These are phyloP conservation scores for Tympanuchus pallidicinctus DNA, from an alignment of 2,113 vertebrate genomes.

Conservation along the genomic window DNA sequence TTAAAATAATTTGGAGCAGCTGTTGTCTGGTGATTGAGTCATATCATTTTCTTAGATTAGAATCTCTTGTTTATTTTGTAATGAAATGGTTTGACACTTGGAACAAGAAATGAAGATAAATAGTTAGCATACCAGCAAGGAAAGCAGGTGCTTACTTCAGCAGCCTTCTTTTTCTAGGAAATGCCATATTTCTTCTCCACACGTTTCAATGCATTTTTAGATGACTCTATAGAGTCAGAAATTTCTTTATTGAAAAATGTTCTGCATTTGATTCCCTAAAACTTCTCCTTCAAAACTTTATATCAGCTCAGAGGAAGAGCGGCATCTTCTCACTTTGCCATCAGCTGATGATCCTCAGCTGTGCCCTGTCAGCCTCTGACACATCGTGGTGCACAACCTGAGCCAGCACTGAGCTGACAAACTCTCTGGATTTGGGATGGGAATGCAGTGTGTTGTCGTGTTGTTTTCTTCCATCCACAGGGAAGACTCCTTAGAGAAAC, in stretches of 20 bases:
- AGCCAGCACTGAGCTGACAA: neutral
- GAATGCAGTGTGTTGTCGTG: neutral
- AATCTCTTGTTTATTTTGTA: constrained; percentile 57
- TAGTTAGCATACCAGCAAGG: neutral
- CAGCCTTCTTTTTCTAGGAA: neutral
- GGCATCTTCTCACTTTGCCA: neutral
- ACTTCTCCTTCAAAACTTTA: neutral
- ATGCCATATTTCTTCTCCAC: neutral
- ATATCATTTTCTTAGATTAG: constrained; percentile 49
- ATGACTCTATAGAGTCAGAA: neutral
- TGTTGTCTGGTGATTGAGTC: constrained; percentile 14
- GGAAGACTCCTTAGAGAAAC: neutral
- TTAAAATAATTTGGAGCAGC: constrained; percentile 38
- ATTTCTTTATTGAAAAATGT: neutral
- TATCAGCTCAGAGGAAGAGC: neutral
- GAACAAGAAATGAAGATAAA: constrained; percentile 61
- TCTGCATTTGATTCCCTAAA: neutral
- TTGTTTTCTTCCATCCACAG: neutral
- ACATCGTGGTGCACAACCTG: neutral
- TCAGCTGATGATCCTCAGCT: neutral
- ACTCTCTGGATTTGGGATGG: neutral
- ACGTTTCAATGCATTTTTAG: neutral
- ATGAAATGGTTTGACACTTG: constrained; percentile 40
- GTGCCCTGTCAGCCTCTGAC: neutral
- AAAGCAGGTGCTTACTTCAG: constrained; percentile 28